Percentiles rank a stretch among this genome's conserved stretches.
These are phyloP conservation scores for Phallusia fumigata DNA, from an alignment of 23 tunicate genomes.

Conservation along the genomic window DNA sequence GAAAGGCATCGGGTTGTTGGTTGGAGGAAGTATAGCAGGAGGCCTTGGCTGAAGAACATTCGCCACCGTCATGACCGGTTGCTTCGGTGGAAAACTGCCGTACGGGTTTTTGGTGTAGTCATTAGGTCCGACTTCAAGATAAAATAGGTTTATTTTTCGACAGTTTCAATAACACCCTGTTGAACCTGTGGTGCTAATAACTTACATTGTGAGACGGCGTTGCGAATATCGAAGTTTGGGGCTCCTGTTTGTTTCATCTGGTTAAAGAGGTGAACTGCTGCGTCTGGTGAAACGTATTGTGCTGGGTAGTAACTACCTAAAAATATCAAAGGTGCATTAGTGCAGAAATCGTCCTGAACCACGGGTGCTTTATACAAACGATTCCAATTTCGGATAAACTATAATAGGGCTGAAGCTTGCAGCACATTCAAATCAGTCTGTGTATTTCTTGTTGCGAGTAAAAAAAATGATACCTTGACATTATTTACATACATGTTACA, in stretches of 20 bases:
- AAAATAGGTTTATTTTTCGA: background rate
- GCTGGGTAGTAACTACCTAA: constrained; percentile 18
- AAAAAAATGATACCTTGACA: too few relatives aligned
- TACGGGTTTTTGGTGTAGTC: background rate
- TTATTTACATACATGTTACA: too few relatives aligned
- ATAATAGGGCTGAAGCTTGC: too few relatives aligned
- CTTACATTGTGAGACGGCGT: constrained; percentile 44
- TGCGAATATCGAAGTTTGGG: constrained; percentile 21
- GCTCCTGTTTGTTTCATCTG: constrained; percentile 45
- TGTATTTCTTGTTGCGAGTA: too few relatives aligned
- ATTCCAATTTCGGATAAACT: too few relatives aligned
- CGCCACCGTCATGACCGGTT: background rate
- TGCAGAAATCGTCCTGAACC: too few relatives aligned
- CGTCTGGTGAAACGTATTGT: constrained; percentile 47
- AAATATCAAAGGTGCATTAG: too few relatives aligned
- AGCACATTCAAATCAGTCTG: too few relatives aligned
- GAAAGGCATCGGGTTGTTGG: background rate
- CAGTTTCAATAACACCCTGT: background rate
- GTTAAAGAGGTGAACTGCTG: constrained; percentile 50
- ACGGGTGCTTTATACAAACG: too few relatives aligned
- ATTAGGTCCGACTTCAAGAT: background rate
- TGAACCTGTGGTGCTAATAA: background rate
- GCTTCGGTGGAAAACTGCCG: background rate
- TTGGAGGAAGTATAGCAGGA: background rate
- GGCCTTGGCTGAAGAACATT: constrained; percentile 5